A percentile compares a stretch with the other conserved stretches of the same genome.
These are phyloP conservation scores for Drosophila pruinosa DNA, from an alignment of 1,140 invertebrate genomes.

Conservation along the genomic window DNA sequence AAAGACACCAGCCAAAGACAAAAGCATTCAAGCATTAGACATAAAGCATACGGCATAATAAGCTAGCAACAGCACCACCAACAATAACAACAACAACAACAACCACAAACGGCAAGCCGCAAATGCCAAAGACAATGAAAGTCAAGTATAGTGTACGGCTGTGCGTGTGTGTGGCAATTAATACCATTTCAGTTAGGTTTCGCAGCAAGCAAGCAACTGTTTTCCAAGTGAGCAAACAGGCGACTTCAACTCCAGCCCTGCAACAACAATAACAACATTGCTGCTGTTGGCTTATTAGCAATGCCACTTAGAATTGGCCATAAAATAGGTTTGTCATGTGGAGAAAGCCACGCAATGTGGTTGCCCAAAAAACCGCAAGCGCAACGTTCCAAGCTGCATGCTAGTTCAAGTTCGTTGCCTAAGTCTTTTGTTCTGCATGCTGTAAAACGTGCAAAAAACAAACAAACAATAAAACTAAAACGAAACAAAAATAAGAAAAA, in stretches of 20 bases:
- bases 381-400: constrained; percentile 43
- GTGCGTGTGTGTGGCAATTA: constrained; percentile 51
- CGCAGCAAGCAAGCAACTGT: constrained; percentile 23
- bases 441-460: constrained; percentile 11
- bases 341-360: constrained; percentile 56
- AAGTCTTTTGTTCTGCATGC: constrained; percentile 70
- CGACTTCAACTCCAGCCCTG: constrained; percentile 21
- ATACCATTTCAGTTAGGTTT: constrained; percentile 63
- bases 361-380: constrained; percentile 67
- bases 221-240: constrained; percentile 45
- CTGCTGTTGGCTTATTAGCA: constrained; percentile 53
- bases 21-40: constrained; percentile 22
- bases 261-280: constrained; percentile 15
- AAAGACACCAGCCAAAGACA: constrained; percentile 15
- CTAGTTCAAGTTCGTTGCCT: constrained; percentile 68
- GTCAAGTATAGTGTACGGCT: constrained; percentile 34
- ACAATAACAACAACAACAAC: constrained; percentile 1
- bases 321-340: constrained; percentile 30
- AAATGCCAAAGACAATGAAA: constrained; percentile 68
- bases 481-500: neutral
- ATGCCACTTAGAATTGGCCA: constrained; percentile 59
- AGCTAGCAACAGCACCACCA: constrained; percentile 15
- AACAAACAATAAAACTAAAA: neutral
- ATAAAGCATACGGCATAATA: constrained; percentile 61
- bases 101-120: constrained; percentile 22